These are phyloP conservation scores for Ptychoptera albimana DNA, from an alignment of 2,888 invertebrate genomes.

Conservation along the genomic window DNA sequence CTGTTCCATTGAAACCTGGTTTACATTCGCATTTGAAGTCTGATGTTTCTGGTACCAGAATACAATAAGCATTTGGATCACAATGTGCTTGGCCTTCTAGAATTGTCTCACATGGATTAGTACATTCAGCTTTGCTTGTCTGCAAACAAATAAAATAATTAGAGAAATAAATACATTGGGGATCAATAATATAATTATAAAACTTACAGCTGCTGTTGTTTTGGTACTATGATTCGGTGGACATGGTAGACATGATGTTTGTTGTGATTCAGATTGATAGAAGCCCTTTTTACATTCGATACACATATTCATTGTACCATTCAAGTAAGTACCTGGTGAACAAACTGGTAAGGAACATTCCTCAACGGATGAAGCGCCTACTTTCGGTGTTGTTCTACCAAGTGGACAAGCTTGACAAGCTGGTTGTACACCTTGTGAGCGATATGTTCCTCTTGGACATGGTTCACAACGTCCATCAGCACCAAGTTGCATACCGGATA, in stretches of 20 bases:
- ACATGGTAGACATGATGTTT: constrained; percentile 72
- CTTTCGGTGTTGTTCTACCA: constrained; percentile 76
- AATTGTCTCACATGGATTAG: constrained; percentile 74
- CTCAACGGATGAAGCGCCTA: constrained; percentile 68
- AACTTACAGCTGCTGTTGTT: constrained; percentile 60
- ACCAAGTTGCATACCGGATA: constrained; percentile 61
- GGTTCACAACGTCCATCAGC: constrained; percentile 82
- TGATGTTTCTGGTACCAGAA: constrained; percentile 64
- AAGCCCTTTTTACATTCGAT: constrained; percentile 76
- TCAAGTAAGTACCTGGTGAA: constrained; percentile 66
- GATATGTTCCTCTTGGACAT: constrained; percentile 76
- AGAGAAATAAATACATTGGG: no score
- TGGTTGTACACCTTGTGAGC: constrained; percentile 74
- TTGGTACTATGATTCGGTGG: constrained; percentile 84
- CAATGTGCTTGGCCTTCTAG: constrained; percentile 68
- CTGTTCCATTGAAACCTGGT: constrained; percentile 82
- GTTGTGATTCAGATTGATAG: constrained; percentile 79
- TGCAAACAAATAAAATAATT: constrained; percentile 22
- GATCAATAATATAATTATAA: not conserved
- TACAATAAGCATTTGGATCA: constrained; percentile 73
- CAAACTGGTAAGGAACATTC: constrained; percentile 89
- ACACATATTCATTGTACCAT: constrained; percentile 73
- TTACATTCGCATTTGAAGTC: constrained; percentile 87
- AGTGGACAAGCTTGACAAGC: constrained; percentile 78
- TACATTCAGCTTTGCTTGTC: constrained; percentile 69